Conservation (phyloP, 2,797 vertebrate species). For the Uromys caudimaculatus region DNA sequence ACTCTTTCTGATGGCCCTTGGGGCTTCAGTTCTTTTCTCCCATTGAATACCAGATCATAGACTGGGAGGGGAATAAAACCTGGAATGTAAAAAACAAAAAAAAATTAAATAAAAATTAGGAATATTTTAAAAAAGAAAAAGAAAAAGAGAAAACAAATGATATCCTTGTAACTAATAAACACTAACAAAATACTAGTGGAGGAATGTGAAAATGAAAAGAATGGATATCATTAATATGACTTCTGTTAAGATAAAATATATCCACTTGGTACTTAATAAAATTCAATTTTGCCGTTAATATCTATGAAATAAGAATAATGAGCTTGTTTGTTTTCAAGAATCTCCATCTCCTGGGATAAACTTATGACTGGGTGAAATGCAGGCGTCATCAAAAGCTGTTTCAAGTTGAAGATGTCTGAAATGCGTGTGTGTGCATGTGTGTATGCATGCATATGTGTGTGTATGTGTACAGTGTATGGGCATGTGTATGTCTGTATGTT, state of each 20-base stretch:
- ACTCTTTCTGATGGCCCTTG: no score
- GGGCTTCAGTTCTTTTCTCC: no score
- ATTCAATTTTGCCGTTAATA: conserved; percentile 52
- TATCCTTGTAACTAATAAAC: background rate
- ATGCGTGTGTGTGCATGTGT: fast-evolving
- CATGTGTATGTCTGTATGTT: background rate
- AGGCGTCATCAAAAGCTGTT: background rate
- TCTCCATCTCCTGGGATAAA: background rate
- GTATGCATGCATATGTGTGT: background rate
- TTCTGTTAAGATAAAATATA: background rate
- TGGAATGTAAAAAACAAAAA: no score
- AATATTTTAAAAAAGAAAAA: background rate
- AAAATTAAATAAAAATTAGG: no score
- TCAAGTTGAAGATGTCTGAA: background rate
- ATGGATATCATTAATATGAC: background rate
- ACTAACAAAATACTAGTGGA: background rate
- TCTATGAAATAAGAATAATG: conserved; percentile 44
- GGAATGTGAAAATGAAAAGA: background rate
- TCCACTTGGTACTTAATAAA: background rate
- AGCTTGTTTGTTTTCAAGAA: background rate
- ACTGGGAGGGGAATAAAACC: no score
- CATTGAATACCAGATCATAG: no score
- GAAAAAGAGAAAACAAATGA: background rate
- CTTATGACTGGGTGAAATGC: background rate
- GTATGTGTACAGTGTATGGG: background rate